phyloP scores from a whole-genome alignment of 2,113 vertebrate genomes.

The Myiopsitta monachus region DNA sequence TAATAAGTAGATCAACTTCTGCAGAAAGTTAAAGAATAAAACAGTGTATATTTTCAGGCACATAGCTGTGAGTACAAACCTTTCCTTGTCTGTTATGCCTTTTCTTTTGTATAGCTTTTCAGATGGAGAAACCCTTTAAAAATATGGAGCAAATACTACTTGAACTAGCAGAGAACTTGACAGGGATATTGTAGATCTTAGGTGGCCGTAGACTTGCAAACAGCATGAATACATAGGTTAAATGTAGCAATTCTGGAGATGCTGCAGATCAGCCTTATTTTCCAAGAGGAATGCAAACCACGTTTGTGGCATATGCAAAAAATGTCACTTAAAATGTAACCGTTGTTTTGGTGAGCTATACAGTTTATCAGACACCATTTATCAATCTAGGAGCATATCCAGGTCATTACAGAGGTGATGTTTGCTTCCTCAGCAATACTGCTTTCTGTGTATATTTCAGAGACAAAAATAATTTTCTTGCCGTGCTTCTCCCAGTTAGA shows the following conservation, averaged over 20 bases:
- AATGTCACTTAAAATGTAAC: neutral
- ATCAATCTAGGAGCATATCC: neutral
- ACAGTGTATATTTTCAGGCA: neutral
- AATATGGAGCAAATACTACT: neutral
- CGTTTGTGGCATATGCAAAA: neutral
- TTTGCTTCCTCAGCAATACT: neutral
- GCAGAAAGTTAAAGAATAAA: neutral
- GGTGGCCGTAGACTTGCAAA: neutral
- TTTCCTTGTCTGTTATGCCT: neutral
- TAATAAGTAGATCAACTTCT: neutral
- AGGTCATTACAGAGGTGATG: neutral
- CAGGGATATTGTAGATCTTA: neutral
- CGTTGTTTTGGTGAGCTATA: neutral
- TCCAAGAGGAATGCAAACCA: neutral
- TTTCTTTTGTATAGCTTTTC: neutral
- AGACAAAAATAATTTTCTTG: neutral
- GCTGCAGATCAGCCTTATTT: neutral
- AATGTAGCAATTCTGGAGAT: neutral
- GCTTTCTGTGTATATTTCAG: neutral
- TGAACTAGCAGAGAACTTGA: neutral
- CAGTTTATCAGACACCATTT: neutral
- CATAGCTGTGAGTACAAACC: neutral
- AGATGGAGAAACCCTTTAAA: neutral
- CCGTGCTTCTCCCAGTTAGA: neutral
- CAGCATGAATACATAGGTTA: neutral